Conservation (phyloP, 2,797 vertebrate genomes). For the Halcyon badia region DNA sequence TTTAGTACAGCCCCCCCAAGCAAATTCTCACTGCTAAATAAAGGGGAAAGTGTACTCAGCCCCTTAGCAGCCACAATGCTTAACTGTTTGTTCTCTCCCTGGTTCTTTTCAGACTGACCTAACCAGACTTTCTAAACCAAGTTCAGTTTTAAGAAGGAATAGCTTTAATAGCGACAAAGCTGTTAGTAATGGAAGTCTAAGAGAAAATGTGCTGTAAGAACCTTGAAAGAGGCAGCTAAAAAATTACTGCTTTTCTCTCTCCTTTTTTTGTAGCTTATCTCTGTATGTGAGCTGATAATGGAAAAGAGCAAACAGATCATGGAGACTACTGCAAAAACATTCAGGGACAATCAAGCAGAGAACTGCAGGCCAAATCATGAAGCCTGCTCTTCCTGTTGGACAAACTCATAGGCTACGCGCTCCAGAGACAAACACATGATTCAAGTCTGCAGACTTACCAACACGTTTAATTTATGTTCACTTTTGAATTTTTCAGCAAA, state of each 20-base stretch:
- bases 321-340: background rate
- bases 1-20: background rate
- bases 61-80: background rate
- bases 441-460: constrained; percentile 76
- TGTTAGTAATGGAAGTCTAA: background rate
- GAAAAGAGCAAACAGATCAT: background rate
- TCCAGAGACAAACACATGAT: background rate
- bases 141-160: background rate
- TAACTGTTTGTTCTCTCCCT: background rate
- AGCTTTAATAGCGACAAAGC: background rate
- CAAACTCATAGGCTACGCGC: background rate
- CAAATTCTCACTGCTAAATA: background rate
- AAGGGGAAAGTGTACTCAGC: background rate
- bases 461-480: constrained; percentile 82
- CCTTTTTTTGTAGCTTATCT: background rate
- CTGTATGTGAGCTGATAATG: background rate
- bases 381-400: background rate
- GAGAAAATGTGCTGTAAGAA: background rate
- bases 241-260: background rate
- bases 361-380: background rate
- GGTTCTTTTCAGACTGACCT: background rate
- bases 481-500: constrained; percentile 85
- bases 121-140: background rate
- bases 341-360: background rate
- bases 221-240: background rate